A percentile compares a stretch with the other conserved stretches of the same genome.
These are phyloP conservation scores for Drosophila suboccidentalis DNA, from an alignment of 2,888 invertebrate species.

Conservation along the genomic window DNA sequence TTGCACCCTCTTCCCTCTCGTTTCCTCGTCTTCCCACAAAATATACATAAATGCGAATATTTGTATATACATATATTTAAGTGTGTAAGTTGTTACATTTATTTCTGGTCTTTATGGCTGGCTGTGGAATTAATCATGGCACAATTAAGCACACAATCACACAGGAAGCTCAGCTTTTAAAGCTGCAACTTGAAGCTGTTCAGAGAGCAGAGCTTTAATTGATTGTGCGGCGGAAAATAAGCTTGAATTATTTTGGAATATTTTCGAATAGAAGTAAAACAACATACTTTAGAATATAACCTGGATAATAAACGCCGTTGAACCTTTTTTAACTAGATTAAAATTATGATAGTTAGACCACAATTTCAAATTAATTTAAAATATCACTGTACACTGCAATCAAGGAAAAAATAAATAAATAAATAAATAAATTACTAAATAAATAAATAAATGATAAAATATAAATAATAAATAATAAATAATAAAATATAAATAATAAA, in stretches of 20 bases:
- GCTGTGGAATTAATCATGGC: conserved; percentile 67
- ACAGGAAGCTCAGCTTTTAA: conserved; percentile 12
- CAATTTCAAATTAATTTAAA: too few relatives aligned
- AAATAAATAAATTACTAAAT: too few relatives aligned
- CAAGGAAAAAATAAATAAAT: too few relatives aligned
- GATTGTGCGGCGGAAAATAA: neutral
- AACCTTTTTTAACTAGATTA: too few relatives aligned
- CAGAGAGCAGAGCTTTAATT: neutral
- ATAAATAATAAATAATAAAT: too few relatives aligned
- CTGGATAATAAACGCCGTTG: too few relatives aligned
- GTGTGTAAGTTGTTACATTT: conserved; percentile 42
- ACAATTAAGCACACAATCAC: conserved; percentile 39
- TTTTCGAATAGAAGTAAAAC: neutral
- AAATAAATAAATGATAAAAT: too few relatives aligned
- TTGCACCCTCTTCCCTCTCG: neutral
- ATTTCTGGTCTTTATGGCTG: conserved; percentile 33
- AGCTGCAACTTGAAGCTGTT: conserved; percentile 1
- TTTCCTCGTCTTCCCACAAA: conserved; percentile 10
- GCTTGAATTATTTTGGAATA: neutral
- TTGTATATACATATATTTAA: conserved; percentile 24
- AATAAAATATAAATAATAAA: too few relatives aligned
- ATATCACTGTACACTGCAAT: too few relatives aligned
- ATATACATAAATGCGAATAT: conserved; percentile 48
- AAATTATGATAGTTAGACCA: too few relatives aligned
- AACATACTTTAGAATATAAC: neutral